Evolutionary conservation across 1,140 invertebrate genomes (phyloP), one percentile per base, ranked within the genome.

Genomic region (Drosophila grimshawi): DNA sequence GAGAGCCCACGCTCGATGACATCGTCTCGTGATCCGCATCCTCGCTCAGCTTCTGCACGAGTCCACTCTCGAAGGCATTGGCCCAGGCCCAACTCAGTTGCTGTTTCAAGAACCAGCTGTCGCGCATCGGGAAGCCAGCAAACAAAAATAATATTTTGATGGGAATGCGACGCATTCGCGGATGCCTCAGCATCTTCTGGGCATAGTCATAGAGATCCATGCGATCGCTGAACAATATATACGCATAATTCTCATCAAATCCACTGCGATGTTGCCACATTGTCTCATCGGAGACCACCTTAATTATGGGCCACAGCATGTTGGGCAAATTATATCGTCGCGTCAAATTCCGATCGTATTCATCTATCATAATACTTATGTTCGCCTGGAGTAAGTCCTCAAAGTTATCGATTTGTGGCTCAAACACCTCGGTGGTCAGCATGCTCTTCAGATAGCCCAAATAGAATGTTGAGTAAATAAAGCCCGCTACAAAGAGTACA

Each of bases 391-490:
- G 51, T 57, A 86, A n/a, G 2, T 78, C 48, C 59, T 88, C 71
- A 4, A 86, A 77, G n/a, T 11, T 71, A 29, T 82, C 62, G 35
- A 86, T 88, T 37, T 79, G 79, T 35, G 45, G 43, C 35, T 82
- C 83, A 10, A 77, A 86, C 0, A 88, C 72, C 41, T 86, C 82
- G 1, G 82, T 88, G 29, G 86, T 82, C n/a, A 86, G n/a, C 5
- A 86, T 68, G 37, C 83, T 88, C 39, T 86, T 86, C 0, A 86
- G 63, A 4, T 82, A 51, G 0, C 76, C 79, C 68, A 86, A 5
- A 30, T 86, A 86, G 51, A 59, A 69, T 4, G 82, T 86, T 46
- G 82, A 88, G 51, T 73, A 86, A 2, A 86, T 77, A 8, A 86
- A 86, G 1, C 82, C 82, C 0, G 72, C 55, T 1, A 88, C 11